Base-by-base conservation (phyloP, 1,140 invertebrate species). In the Orius laevigatus region DNA sequence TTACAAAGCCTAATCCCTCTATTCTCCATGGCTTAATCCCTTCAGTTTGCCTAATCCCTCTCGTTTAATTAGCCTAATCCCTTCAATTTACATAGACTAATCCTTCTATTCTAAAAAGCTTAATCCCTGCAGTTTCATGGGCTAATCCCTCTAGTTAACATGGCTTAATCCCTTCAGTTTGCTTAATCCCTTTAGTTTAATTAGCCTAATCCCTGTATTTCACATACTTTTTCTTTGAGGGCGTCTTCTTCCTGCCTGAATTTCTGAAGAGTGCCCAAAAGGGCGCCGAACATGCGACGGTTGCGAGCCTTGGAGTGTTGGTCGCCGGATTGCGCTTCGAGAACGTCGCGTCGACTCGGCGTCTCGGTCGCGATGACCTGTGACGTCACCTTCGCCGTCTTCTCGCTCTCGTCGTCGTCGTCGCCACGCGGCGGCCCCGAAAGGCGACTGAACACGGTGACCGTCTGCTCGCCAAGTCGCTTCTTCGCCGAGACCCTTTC, bases 161-260 rank as follows among this genome's bases (percentile, higher is more conserved):
- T n/a, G n/a, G n/a, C n/a, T n/a, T n/a, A n/a, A n/a, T n/a, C n/a
- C n/a, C n/a, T n/a, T n/a, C n/a, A n/a, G n/a, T n/a, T n/a, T n/a
- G n/a, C n/a, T n/a, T n/a, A n/a, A n/a, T n/a, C n/a, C n/a, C n/a
- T n/a, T n/a, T n/a, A n/a, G n/a, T n/a, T n/a, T n/a, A n/a, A n/a
- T n/a, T n/a, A n/a, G n/a, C n/a, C n/a, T n/a, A n/a, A n/a, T n/a
- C n/a, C n/a, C n/a, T n/a, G n/a, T n/a, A n/a, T n/a, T n/a, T n/a
- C n/a, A n/a, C n/a, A 25, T 59, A 75, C 74, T 62, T 70, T 70
- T 58, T 76, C 60, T 64, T 89, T 87, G 49, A 89, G 66, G 53
- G 81, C 81, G 46, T 85, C 88, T 66, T 95, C 89, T 63, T 97
- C 92, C 62, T 89, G 84, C 59, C 89, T 81, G 63, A 97, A 97